Evolutionary conservation across 2,888 invertebrate genomes (phyloP), one percentile per base, ranked within the genome.

Genomic region (Strigamia crassipes): DNA sequence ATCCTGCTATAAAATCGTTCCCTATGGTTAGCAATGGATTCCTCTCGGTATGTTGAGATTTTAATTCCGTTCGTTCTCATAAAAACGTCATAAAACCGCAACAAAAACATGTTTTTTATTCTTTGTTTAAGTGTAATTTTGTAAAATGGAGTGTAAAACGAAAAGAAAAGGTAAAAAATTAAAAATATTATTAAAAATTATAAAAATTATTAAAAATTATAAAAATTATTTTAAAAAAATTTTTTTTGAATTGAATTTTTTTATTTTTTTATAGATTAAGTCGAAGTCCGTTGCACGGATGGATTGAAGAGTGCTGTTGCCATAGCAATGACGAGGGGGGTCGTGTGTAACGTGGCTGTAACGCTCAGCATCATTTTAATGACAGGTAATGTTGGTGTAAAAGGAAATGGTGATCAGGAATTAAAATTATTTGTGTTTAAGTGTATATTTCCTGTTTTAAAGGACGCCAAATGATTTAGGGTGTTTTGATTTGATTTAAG

Each of bases 381-480:
- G 42, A 46, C 42, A 46, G 42, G 42, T 46, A 46, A 46, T 15
- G 42, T 46, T 46, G 10, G 3, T 6, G 15, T 10, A 46, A 12
- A 46, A 46, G 42, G 42, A 46, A 46, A 46, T 46, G 12, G 42
- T 10, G 2, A 15, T 13, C 42, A 46, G 10, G 15, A 46, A 6
- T 46, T 46, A 46, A 46, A 4, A 46, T 46, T n/a, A 46, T 46
- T 46, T 13, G 13, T 46, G 42, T 46, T 46, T n/a, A 46, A 73
- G 73, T 73, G 9, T 1, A 73, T 27, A 2, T 31, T 18, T 13
- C 18, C 13, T 73, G 73, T 18, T 73, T 73, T 31, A 73, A 73
- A 73, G 73, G 31, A 31, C 73, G 31, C 73, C 5, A 18, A 73
- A 31, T 73, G 73, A 73, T 27, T 73, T 73, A 73, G 9, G 73